phyloP scores from a whole-genome alignment of 2,888 invertebrate genomes.

The Stenchaetothrips biformis region DNA sequence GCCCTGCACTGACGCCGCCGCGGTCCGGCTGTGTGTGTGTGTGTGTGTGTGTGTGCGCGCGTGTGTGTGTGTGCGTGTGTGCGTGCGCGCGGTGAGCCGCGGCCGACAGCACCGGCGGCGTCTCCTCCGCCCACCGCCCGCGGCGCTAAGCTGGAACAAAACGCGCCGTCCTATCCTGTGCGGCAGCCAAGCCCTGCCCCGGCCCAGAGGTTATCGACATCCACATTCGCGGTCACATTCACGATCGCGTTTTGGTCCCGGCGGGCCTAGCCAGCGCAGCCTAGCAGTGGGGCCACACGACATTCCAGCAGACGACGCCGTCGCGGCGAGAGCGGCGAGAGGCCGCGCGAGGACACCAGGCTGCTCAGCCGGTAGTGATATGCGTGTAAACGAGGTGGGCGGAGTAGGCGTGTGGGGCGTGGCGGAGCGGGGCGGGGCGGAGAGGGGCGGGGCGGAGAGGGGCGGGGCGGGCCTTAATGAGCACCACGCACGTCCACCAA shows the following conservation, averaged over 20 bases:
- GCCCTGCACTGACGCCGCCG: neutral
- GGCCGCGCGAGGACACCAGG: neutral
- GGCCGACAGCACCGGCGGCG: neutral
- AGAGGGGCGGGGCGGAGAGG: neutral
- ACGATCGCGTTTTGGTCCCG: too few species aligned
- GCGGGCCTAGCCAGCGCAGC: too few species aligned
- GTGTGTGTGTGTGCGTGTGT: neutral
- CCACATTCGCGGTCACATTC: too few species aligned
- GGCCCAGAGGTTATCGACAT: too few species aligned
- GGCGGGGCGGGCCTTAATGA: neutral
- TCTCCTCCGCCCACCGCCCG: too few species aligned
- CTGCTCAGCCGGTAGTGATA: neutral
- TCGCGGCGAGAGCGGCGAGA: neutral
- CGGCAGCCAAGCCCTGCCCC: too few species aligned
- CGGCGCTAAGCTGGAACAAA: too few species aligned
- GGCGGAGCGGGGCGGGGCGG: neutral
- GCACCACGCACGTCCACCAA: neutral
- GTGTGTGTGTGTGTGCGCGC: neutral
- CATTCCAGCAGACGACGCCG: too few species aligned
- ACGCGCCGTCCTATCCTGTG: too few species aligned
- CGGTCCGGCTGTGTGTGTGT: neutral
- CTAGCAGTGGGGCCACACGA: too few species aligned
- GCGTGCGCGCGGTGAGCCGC: neutral
- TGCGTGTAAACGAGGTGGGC: neutral
- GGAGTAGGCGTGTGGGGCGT: neutral